Base-by-base conservation (phyloP, 92 coral and sea anemone genomes). In the Palythoa caribaeorum region DNA sequence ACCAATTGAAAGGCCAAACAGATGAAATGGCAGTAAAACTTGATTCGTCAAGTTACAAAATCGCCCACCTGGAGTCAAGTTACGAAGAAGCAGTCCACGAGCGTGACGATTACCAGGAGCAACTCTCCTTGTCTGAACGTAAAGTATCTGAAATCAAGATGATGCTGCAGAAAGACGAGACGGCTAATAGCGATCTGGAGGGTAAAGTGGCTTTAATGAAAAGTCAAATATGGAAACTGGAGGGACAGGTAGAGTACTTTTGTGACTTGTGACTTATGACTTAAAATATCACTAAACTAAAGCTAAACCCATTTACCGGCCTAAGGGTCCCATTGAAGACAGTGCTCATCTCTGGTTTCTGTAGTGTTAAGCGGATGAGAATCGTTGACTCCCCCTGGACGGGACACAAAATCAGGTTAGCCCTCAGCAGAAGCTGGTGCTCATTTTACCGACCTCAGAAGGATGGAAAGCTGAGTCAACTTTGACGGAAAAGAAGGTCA, bases 111-210 rank as follows among this genome's bases (percentile, higher is more conserved):
- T 84, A 71, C 76, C 84, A 79, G 70, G 91, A 90, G 38, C 84
- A 81, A 9, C 60, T 87, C 14, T 72, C 80, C 7, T 35, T 93
- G 76, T 90, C 98, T 5, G 95, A 94, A 65, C 75, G 90, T 6
- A 91, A 91, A 85, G 92, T 91, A 36, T 65, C 91, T 3, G 94
- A 94, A 39, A 87, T 90, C 38, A 88, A 63, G 57, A 62, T 44
- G 6, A 66, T 94, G 65, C 78, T 94, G 38, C 92, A 84, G 79
- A 87, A 91, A 57, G 89, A 87, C 6, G 98, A 94, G 75, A 88
- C 89, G 36, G 76, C 39, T 48, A 92, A 87, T 70, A 85, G 55
- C 78, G 94, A 89, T 19, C 73, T 93, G 1, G 95, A 94, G 55
- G 83, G 84, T 28, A 89, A 87, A 38, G 28, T 92, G 50, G 84